Base-by-base conservation (phyloP, 2,113 vertebrate genomes). In the Lepidothrix coronata region DNA sequence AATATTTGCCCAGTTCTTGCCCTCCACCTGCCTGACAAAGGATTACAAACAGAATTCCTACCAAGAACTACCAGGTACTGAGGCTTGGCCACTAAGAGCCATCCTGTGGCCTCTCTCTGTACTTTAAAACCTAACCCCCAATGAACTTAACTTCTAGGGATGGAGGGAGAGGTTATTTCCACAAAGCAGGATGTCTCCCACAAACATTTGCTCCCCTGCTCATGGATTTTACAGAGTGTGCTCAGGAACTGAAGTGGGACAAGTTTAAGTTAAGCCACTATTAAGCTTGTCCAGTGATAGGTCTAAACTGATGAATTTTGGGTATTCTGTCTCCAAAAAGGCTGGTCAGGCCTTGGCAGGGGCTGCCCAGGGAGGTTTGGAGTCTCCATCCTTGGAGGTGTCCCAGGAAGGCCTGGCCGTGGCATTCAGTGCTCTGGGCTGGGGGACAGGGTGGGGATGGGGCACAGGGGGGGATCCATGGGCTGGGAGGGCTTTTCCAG, bases 381-480 rank as follows among this genome's bases (percentile, higher is more conserved):
- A 74, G 59, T 74, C 4, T 35, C 83, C 62, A 51, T 10, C 83
- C 83, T 62, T 86, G 83, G 2, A 75, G 61, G 43, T 58, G 61
- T 1, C 39, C 18, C 1, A 27, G 58, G 28, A 39, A 33, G 15
- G 13, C 3, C 61, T 75, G 83, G 62, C 25, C 1, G 46, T 77
- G 84, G 54, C 84, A 77, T 73, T 77, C 2, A 68, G 70, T 0
- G 67, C 57, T 84, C 57, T 54, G 68, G 57, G 57, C 46, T 80
- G 70, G 52, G 35, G 15, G 52, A 51, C 54, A 37, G 14, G 62
- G 44, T 43, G 71, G 71, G 11, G 2, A 73, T 4, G 0, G 23
- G 59, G 18, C 82, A 66, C 41, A 28, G 51, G 24, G 1, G 1
- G 72, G 6, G 2, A 27, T 61, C 0, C 5, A 0, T 8, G 71